Percentiles rank a stretch among this genome's conserved stretches.
Evolutionary conservation across 1,140 invertebrate genomes (phyloP).

Genomic region (Pemphigus obesinymphae): DNA sequence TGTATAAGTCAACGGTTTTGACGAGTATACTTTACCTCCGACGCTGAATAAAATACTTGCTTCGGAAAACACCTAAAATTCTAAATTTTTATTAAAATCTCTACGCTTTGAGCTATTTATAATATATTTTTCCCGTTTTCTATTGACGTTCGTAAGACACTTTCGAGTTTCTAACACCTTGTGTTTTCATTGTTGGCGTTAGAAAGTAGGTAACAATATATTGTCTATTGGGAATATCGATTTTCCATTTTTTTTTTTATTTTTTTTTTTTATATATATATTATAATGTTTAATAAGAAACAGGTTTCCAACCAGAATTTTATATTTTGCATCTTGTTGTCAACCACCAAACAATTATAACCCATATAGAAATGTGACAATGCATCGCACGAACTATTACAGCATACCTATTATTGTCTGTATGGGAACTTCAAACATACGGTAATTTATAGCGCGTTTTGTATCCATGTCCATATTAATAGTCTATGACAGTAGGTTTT

Average conservation of each 20-base stretch:
- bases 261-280: too few species aligned
- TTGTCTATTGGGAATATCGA: not conserved
- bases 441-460: constrained; percentile 27
- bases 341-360: not conserved
- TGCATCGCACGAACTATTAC: not conserved
- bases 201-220: not conserved
- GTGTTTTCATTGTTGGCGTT: not conserved
- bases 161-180: not conserved
- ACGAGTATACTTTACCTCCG: constrained; percentile 69
- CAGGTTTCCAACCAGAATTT: not conserved
- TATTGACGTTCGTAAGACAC: not conserved
- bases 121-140: not conserved
- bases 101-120: not conserved
- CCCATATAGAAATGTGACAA: not conserved
- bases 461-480: constrained; percentile 9
- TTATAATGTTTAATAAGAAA: not conserved
- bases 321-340: not conserved
- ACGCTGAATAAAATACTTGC: constrained; percentile 77
- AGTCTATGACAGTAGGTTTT: constrained; percentile 17
- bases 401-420: not conserved
- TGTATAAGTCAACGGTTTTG: constrained; percentile 68
- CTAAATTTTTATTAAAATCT: not conserved
- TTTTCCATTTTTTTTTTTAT: not conserved
- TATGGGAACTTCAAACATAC: not conserved
- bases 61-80: constrained; percentile 67